Percentiles rank a stretch among this genome's conserved stretches.
Evolutionary conservation across 2,888 invertebrate genomes (phyloP).

Genomic region (Aromia moschata): DNA sequence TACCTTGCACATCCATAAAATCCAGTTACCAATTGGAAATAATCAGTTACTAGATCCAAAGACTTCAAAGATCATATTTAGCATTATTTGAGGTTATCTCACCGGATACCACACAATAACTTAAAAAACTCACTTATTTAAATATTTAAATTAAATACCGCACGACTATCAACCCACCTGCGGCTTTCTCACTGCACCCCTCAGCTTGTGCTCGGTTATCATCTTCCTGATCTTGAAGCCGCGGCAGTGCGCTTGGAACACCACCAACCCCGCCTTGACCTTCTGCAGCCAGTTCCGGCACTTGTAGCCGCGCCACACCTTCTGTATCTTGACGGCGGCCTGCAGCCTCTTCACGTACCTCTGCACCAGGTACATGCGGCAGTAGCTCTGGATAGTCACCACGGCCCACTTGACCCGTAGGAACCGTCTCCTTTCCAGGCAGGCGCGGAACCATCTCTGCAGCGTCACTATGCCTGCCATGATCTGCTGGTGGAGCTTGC

Average conservation of each 20-base stretch:
- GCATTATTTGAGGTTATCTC: too few relatives aligned
- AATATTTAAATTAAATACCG: too few relatives aligned
- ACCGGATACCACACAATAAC: too few relatives aligned
- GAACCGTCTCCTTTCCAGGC: slow-evolving; percentile 81
- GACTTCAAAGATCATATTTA: too few relatives aligned
- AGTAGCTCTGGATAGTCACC: slow-evolving; percentile 78
- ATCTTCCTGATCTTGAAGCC: slow-evolving; percentile 72
- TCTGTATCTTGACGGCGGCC: slow-evolving; percentile 77
- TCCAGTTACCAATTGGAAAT: too few relatives aligned
- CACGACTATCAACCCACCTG: slow-evolving; percentile 34
- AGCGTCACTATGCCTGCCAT: slow-evolving; percentile 92
- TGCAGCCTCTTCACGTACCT: slow-evolving; percentile 65
- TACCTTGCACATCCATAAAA: too few relatives aligned
- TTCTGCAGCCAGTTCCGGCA: slow-evolving; percentile 74
- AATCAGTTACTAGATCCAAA: too few relatives aligned
- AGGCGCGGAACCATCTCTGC: slow-evolving; percentile 90
- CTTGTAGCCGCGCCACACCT: slow-evolving; percentile 78
- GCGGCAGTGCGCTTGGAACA: slow-evolving; percentile 78
- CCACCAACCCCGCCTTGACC: slow-evolving; percentile 68
- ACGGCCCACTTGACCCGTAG: slow-evolving; percentile 77
- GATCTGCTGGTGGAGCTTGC: slow-evolving; percentile 91
- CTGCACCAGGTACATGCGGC: slow-evolving; percentile 73
- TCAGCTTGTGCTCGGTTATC: slow-evolving; percentile 62
- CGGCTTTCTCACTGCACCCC: slow-evolving; percentile 29
- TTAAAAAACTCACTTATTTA: too few relatives aligned